A percentile compares a stretch with the other conserved stretches of the same genome.
Conservation (phyloP, 64 coral and sea anemone species). For the Exaiptasia diaphana region DNA sequence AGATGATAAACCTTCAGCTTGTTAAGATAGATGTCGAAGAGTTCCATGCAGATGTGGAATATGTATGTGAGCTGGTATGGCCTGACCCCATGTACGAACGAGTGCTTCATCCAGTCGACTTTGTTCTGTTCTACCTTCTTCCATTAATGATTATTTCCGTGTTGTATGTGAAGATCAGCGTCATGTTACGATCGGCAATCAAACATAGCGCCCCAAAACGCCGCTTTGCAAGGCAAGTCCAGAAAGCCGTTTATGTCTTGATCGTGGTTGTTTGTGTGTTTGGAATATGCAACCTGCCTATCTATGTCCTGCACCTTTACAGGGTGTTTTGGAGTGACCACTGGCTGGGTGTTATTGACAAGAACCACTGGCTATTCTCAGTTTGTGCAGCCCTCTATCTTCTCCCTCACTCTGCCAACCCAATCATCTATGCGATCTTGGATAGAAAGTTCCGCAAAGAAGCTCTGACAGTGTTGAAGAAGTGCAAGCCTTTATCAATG, state of each 20-base stretch:
- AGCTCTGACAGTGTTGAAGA: not conserved
- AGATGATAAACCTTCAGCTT: slow-evolving; percentile 20
- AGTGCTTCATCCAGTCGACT: slow-evolving; percentile 58
- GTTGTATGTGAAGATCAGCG: slow-evolving; percentile 52
- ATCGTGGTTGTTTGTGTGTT: slow-evolving; percentile 33
- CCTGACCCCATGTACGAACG: slow-evolving; percentile 34
- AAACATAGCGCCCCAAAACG: not conserved
- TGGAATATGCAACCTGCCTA: slow-evolving; percentile 42
- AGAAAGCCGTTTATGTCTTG: not conserved
- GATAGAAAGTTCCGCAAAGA: slow-evolving; percentile 23
- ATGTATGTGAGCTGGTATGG: slow-evolving; percentile 50
- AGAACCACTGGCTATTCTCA: slow-evolving; percentile 50
- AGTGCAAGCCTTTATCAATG: not conserved
- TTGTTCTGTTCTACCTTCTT: slow-evolving; percentile 15
- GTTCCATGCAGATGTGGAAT: not conserved
- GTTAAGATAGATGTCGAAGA: not conserved
- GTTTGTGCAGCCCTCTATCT: slow-evolving; percentile 31
- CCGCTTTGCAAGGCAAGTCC: slow-evolving; percentile 2
- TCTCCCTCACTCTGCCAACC: slow-evolving; percentile 34
- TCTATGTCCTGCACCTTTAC: slow-evolving; percentile 35
- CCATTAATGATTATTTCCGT: slow-evolving; percentile 37
- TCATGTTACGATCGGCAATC: slow-evolving; percentile 8
- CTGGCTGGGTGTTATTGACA: slow-evolving; percentile 11
- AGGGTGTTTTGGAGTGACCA: slow-evolving; percentile 46
- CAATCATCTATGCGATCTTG: slow-evolving; percentile 39